phyloP scores from a whole-genome alignment of 1,140 invertebrate genomes.

The Chelonus insularis region DNA sequence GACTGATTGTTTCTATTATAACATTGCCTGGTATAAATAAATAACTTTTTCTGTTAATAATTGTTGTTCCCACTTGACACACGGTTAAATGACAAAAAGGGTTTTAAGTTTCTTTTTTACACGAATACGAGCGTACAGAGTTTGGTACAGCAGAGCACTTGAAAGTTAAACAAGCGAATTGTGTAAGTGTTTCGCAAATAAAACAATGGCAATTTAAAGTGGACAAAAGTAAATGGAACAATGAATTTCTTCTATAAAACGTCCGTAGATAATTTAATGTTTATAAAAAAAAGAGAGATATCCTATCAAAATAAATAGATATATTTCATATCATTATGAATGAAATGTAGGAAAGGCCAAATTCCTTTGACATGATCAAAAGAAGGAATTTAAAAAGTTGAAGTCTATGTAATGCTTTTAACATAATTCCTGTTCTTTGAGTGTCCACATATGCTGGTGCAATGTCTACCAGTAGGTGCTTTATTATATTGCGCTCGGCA shows the following conservation, averaged over 20 bases:
- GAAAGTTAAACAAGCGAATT: conserved; percentile 20
- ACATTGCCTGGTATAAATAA: no score
- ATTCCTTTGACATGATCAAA: no score
- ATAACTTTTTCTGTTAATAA: no score
- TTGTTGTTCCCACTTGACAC: background rate
- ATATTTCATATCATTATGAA: no score
- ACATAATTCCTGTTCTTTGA: no score
- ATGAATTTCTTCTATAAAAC: conserved; percentile 7
- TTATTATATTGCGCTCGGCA: background rate
- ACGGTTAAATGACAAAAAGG: background rate
- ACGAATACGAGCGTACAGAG: background rate
- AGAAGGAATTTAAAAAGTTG: no score
- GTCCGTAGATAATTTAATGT: background rate
- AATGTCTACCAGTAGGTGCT: background rate
- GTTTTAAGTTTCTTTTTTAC: background rate
- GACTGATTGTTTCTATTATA: no score
- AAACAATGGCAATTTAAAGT: conserved; percentile 6
- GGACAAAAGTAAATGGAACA: conserved; percentile 14
- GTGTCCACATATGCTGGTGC: no score
- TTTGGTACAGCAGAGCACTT: background rate
- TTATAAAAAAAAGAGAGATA: no score
- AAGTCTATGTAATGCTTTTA: no score
- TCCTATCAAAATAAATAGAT: background rate
- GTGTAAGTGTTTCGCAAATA: conserved; percentile 19
- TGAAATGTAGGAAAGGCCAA: no score